These are phyloP conservation scores for Drosophila phalerata DNA, from an alignment of 2,888 invertebrate species.

Conservation along the genomic window DNA sequence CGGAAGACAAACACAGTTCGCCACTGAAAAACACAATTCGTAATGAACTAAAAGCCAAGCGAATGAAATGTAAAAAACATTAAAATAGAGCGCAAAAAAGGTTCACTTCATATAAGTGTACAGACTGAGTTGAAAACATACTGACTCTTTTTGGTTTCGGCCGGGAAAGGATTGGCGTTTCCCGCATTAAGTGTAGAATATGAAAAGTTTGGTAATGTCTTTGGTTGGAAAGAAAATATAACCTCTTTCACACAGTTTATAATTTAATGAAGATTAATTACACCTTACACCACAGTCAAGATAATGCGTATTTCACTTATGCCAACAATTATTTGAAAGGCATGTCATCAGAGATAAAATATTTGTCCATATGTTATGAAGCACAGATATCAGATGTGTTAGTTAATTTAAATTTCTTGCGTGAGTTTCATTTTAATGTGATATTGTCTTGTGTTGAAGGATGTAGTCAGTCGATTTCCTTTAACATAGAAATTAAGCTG, in stretches of 20 bases:
- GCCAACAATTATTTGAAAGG: slow-evolving; percentile 37
- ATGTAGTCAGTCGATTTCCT: not conserved
- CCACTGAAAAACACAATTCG: slow-evolving; percentile 15
- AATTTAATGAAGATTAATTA: slow-evolving; percentile 52
- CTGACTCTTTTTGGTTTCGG: slow-evolving; percentile 24
- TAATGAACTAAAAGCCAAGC: slow-evolving; percentile 61
- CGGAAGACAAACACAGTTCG: slow-evolving; percentile 39
- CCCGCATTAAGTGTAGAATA: not conserved
- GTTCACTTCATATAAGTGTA: not conserved
- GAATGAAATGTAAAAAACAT: slow-evolving; percentile 55
- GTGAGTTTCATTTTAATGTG: slow-evolving; percentile 35
- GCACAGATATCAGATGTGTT: slow-evolving; percentile 7
- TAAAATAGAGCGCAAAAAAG: slow-evolving; percentile 48
- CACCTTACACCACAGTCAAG: slow-evolving; percentile 30
- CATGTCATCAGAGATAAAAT: slow-evolving; percentile 7
- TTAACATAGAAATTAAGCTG: not conserved
- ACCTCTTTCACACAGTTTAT: slow-evolving; percentile 22
- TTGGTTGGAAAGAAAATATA: slow-evolving; percentile 1
- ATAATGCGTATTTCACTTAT: slow-evolving; percentile 20
- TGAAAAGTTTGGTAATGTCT: not conserved
- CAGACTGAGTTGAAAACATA: slow-evolving; percentile 10
- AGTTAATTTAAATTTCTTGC: slow-evolving; percentile 42
- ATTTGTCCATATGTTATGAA: slow-evolving; percentile 11
- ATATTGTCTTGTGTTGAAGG: not conserved
- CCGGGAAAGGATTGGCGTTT: slow-evolving; percentile 16